Conservation (phyloP, 2,888 invertebrate species). For the Pterobdella sp. region DNA sequence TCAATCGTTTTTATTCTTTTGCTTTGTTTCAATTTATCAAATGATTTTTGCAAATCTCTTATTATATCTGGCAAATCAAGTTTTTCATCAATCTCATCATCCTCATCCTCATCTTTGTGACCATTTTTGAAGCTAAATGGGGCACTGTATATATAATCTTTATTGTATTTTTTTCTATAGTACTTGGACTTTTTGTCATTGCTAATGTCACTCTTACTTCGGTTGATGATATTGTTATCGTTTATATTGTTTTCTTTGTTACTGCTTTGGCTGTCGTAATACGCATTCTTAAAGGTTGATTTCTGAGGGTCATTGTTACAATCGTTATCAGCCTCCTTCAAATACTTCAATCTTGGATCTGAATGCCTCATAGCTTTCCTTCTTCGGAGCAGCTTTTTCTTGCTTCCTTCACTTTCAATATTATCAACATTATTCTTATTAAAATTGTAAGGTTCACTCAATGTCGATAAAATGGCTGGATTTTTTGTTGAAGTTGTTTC, state of each 20-base stretch:
- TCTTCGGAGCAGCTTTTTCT: background rate
- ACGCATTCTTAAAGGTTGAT: background rate
- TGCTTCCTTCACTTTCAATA: background rate
- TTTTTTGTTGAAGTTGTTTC: no score
- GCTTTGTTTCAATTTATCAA: background rate
- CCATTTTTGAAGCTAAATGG: no score
- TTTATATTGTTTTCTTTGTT: background rate
- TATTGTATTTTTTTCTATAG: background rate
- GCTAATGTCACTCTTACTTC: constrained; percentile 21
- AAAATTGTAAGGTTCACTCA: background rate
- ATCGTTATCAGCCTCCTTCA: background rate
- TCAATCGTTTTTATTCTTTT: constrained; percentile 7
- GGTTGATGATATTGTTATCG: background rate
- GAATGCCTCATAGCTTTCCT: background rate
- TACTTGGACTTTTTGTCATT: background rate
- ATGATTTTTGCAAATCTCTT: background rate
- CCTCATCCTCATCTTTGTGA: background rate
- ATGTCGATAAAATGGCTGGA: no score
- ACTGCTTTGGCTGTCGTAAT: background rate
- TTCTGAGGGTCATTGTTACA: background rate
- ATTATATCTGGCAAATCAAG: background rate
- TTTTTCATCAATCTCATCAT: background rate
- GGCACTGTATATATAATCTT: background rate
- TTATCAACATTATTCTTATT: background rate
- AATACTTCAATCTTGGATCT: background rate